Percentiles rank a stretch among this genome's conserved stretches.
Conservation (phyloP, 2,113 vertebrate genomes). For the Lipophrys pholis region DNA sequence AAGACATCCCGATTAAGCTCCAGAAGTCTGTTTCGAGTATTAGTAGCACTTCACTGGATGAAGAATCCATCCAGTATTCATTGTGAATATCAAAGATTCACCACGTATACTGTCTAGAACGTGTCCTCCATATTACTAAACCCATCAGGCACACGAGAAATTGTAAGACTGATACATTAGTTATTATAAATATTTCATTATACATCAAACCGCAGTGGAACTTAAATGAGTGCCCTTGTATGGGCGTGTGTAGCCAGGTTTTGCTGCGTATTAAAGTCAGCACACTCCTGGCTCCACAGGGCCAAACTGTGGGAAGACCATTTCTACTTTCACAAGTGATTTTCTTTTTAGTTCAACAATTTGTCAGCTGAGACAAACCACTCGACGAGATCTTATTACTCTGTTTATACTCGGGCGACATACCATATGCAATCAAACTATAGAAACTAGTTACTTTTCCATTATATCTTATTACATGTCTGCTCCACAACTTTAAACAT, state of each 20-base stretch:
- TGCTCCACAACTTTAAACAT: too few relatives aligned
- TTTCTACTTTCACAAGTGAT: neutral
- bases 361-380: too few relatives aligned
- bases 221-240: constrained; percentile 21
- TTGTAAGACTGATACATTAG: constrained; percentile 69
- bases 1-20: constrained; percentile 40
- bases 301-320: constrained; percentile 5
- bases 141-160: constrained; percentile 57
- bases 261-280: constrained; percentile 1
- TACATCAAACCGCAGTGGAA: constrained; percentile 40
- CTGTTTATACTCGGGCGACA: too few relatives aligned
- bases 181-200: constrained; percentile 75
- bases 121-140: constrained; percentile 59
- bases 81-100: constrained; percentile 76
- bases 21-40: constrained; percentile 39
- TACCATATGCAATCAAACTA: too few relatives aligned
- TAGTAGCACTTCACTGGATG: constrained; percentile 45
- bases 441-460: too few relatives aligned
- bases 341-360: neutral
- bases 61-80: constrained; percentile 67
- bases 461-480: too few relatives aligned
- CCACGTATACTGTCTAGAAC: constrained; percentile 50
- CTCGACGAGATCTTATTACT: neutral
- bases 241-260: constrained; percentile 12
- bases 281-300: constrained; percentile 6